These are phyloP conservation scores for Drosophila austrosaltans DNA, from an alignment of 2,888 invertebrate species.

Conservation along the genomic window DNA sequence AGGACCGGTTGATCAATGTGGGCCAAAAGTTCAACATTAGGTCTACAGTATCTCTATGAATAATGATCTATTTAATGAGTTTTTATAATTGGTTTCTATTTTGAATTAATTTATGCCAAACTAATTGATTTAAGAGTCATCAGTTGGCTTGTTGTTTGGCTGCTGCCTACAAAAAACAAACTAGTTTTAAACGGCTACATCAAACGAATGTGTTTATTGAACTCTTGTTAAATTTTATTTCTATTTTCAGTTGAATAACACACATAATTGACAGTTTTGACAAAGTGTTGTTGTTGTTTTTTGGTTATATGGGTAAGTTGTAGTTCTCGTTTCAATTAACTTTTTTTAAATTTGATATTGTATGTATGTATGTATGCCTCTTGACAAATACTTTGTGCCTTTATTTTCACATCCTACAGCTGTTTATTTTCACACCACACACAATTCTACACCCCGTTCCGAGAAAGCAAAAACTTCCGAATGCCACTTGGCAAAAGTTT, in stretches of 20 bases:
- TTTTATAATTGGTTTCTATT: background rate
- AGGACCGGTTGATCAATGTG: constrained; percentile 61
- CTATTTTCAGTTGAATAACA: constrained; percentile 10
- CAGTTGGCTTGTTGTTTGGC: background rate
- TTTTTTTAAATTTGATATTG: background rate
- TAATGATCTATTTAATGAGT: background rate
- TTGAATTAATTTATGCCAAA: constrained; percentile 11
- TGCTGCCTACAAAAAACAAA: background rate
- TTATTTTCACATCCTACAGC: background rate
- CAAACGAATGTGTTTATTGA: background rate
- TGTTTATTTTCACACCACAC: constrained; percentile 7
- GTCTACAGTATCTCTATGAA: background rate
- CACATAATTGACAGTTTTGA: background rate
- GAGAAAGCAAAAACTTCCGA: background rate
- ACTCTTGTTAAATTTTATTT: background rate
- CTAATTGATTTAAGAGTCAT: constrained; percentile 1
- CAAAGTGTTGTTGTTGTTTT: background rate
- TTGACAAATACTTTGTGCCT: background rate
- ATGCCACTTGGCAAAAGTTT: background rate
- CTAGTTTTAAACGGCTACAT: background rate
- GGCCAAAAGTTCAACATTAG: background rate
- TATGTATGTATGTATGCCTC: background rate
- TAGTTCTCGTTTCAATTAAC: background rate
- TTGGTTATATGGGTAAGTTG: background rate
- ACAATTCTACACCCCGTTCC: background rate